These are phyloP conservation scores for Sciaenops ocellatus DNA, from an alignment of 2,797 vertebrate species.

Conservation along the genomic window DNA sequence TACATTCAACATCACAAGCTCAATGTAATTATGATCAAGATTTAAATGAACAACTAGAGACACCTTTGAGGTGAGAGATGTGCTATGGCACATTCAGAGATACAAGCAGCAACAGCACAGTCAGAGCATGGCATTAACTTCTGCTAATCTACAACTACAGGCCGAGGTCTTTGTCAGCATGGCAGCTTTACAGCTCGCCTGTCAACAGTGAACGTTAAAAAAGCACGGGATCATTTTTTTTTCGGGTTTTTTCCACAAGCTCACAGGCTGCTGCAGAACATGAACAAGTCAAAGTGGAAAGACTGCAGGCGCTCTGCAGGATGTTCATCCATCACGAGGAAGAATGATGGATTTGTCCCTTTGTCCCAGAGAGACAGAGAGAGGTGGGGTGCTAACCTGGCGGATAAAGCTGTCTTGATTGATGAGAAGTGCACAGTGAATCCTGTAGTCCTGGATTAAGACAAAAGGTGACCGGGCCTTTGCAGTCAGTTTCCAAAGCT, in stretches of 20 bases:
- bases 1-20: slow-evolving; percentile 3
- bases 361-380: background rate
- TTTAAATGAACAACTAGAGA: slow-evolving; percentile 10
- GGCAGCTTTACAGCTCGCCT: slow-evolving; percentile 35
- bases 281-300: slow-evolving; percentile 11
- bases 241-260: slow-evolving; percentile 14
- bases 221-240: slow-evolving; percentile 8
- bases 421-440: background rate
- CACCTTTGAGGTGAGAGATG: slow-evolving; percentile 28
- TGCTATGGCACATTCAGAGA: slow-evolving; percentile 57
- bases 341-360: slow-evolving; percentile 31
- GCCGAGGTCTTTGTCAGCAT: slow-evolving; percentile 42
- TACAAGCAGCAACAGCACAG: slow-evolving; percentile 12
- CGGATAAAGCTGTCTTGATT: background rate
- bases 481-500: background rate
- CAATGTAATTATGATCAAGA: background rate
- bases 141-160: slow-evolving; percentile 49
- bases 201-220: slow-evolving; percentile 26
- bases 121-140: slow-evolving; percentile 40
- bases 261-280: background rate
- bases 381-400: background rate
- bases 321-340: slow-evolving; percentile 14
- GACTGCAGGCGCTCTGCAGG: slow-evolving; percentile 27
- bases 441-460: background rate
- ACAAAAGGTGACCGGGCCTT: too few species aligned